Evolutionary conservation across 2,113 vertebrate species (phyloP), one percentile per base, ranked within the genome.

Genomic region (Galeopterus variegatus): DNA sequence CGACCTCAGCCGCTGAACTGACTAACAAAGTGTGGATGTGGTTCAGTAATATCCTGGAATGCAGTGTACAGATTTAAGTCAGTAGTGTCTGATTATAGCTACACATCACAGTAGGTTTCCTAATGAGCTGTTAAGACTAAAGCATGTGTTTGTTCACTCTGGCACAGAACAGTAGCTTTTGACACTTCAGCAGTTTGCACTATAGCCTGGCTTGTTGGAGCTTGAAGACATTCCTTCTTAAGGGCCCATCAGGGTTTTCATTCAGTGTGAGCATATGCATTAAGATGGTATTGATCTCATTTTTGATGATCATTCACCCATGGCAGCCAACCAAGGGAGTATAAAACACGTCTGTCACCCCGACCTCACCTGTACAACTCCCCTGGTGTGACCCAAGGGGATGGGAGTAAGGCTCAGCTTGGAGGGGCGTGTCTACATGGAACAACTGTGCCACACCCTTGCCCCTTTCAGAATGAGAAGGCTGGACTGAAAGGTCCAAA

Each of bases 161-260:
- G 31, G 23, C 69, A 64, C 81, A 72, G 33, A 93, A 26, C 12
- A 23, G 60, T 17, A 11, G 72, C 90, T 60, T 60, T 79, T 80
- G 81, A 80, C 58, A 52, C 70, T n/a, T 56, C 2, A 33, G 4
- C 14, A 24, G 58, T 69, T 90, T 92, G 93, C 64, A 70, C 69
- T 18, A 8, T 5, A 28, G 5, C 33, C 8, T 45, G 33, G 77
- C 82, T 93, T 65, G 72, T n/a, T 88, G 82, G 60, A 83, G 52
- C 76, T 88, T 70, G 75, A 84, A 91, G 90, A 17, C 80, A 23
- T 95, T 95, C 56, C 56, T 79, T 52, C 69, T 83, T 80, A 70
- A 90, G 75, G 75, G 14, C 88, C 80, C n/a, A 18, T n/a, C 28
- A 14, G 6, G 69, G 60, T 88, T 91, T 93, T 87, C 87, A 67